A percentile compares a stretch with the other conserved stretches of the same genome.
Evolutionary conservation across 2,113 vertebrate species (phyloP).

Genomic region (Aegypius monachus): DNA sequence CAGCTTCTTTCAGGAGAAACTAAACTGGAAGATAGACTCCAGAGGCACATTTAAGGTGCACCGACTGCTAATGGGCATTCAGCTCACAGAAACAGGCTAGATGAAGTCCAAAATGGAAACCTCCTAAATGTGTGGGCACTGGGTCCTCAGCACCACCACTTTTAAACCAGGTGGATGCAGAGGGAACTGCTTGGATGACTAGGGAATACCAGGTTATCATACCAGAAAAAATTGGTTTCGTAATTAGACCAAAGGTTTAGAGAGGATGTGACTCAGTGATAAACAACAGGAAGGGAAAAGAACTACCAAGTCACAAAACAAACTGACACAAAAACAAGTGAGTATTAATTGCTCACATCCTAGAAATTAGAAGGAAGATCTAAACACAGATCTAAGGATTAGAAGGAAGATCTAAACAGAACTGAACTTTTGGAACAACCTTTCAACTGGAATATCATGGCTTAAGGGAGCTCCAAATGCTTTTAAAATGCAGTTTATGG

Average conservation of each 20-base stretch:
- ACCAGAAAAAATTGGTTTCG: neutral
- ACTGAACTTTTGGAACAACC: neutral
- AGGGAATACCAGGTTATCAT: neutral
- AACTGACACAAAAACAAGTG: neutral
- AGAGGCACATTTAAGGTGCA: neutral
- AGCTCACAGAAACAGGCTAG: neutral
- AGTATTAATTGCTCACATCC: neutral
- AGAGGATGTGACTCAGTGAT: conserved; percentile 31
- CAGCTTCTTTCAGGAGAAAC: neutral
- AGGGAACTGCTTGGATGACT: neutral
- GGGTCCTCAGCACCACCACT: neutral
- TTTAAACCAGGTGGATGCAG: neutral
- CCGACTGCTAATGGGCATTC: accelerated
- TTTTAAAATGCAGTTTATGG: neutral
- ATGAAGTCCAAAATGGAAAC: neutral
- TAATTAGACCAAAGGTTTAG: neutral
- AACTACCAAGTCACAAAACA: neutral
- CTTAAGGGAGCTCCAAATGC: neutral
- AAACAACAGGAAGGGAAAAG: neutral
- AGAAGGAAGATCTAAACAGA: neutral
- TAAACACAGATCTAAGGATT: neutral
- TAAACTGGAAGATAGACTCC: neutral
- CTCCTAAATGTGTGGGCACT: neutral
- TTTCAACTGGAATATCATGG: neutral
- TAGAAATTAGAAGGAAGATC: neutral